These are phyloP conservation scores for Drosophila repleta DNA, from an alignment of 1,140 invertebrate genomes.

Conservation along the genomic window DNA sequence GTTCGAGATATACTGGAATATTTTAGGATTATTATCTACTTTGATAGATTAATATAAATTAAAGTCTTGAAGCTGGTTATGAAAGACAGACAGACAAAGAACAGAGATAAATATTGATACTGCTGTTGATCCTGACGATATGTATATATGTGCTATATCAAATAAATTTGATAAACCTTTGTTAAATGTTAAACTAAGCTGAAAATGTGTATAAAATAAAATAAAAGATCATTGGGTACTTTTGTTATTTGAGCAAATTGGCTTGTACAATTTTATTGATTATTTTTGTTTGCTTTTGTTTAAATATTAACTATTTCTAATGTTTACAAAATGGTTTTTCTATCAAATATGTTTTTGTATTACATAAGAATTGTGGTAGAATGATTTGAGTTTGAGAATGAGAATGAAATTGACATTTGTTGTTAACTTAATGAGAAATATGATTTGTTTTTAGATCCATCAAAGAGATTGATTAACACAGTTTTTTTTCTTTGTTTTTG, in stretches of 20 bases:
- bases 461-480: constrained; percentile 80
- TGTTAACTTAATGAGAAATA: constrained; percentile 37
- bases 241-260: constrained; percentile 83
- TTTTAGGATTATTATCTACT: too few relatives aligned
- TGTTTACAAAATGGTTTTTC: constrained; percentile 48
- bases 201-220: constrained; percentile 7
- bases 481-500: constrained; percentile 41
- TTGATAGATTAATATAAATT: too few relatives aligned
- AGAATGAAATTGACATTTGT: constrained; percentile 22
- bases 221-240: constrained; percentile 23
- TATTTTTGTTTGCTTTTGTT: constrained; percentile 53
- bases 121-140: too few relatives aligned
- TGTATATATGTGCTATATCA: too few relatives aligned
- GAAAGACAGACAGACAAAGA: too few relatives aligned
- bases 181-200: neutral
- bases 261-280: constrained; percentile 84
- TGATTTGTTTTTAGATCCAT: constrained; percentile 67
- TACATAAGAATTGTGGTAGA: constrained; percentile 15
- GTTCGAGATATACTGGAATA: too few relatives aligned
- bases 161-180: too few relatives aligned
- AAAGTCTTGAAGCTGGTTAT: too few relatives aligned
- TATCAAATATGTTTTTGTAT: constrained; percentile 17
- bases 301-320: constrained; percentile 60
- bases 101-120: too few relatives aligned
- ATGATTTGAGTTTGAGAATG: constrained; percentile 19